Conservation (phyloP, 2,113 vertebrate species). For the Cyphomyrus plagiostoma region DNA sequence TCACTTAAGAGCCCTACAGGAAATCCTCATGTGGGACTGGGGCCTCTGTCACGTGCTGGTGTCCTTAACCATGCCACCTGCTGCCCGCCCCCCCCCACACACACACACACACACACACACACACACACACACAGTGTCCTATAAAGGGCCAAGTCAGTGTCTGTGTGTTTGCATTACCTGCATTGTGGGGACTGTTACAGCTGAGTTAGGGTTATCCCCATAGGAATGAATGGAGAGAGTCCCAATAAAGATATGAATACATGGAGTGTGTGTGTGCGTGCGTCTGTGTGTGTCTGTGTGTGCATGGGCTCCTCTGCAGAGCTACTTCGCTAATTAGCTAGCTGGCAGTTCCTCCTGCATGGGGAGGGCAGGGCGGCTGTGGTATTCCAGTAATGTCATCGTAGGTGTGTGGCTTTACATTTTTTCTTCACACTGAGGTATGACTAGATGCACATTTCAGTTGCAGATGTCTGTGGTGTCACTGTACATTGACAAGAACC, state of each 20-base stretch:
- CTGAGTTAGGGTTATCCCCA: not conserved
- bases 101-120: not conserved
- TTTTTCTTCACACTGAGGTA: not conserved
- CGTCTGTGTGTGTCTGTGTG: not conserved
- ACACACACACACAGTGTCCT: not conserved
- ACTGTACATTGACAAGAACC: not conserved
- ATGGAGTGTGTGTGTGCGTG: not conserved
- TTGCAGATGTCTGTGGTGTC: not conserved
- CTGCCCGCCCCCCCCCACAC: not conserved
- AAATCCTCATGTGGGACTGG: not conserved
- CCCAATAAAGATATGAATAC: not conserved
- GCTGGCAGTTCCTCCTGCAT: not conserved
- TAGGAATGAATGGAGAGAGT: not conserved
- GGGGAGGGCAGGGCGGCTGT: not conserved
- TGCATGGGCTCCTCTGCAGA: not conserved
- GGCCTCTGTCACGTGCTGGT: not conserved
- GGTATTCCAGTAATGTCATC: not conserved
- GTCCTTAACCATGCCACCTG: not conserved
- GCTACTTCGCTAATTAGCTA: not conserved
- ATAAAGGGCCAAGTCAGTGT: not conserved
- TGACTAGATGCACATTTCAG: not conserved
- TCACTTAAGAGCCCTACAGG: not conserved
- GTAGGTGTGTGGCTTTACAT: not conserved
- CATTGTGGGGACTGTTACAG: not conserved
- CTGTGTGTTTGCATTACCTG: not conserved